Conservation (phyloP, 2,888 invertebrate species). For the Apotomis capreana region DNA sequence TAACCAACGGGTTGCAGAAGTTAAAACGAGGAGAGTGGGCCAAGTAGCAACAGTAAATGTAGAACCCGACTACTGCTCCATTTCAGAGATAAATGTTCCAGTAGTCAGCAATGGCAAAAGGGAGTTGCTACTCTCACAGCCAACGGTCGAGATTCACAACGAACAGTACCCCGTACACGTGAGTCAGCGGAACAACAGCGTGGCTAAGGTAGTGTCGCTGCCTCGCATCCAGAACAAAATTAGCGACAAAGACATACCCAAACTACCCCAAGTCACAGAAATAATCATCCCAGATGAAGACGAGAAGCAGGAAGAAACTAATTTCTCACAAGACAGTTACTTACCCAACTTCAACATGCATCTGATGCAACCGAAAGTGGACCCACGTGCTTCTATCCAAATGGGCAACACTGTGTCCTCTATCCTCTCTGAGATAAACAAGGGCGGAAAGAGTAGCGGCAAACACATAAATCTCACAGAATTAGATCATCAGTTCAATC, state of each 20-base stretch:
- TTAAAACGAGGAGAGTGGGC: constrained; percentile 79
- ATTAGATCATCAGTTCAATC: constrained; percentile 75
- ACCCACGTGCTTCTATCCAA: constrained; percentile 81
- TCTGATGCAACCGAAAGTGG: constrained; percentile 75
- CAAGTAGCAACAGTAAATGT: constrained; percentile 77
- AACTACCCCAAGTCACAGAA: constrained; percentile 89
- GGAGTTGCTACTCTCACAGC: constrained; percentile 81
- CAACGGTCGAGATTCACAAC: constrained; percentile 80
- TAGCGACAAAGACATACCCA: constrained; percentile 86
- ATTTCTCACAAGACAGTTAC: constrained; percentile 72
- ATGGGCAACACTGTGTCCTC: constrained; percentile 86
- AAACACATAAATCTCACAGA: constrained; percentile 78
- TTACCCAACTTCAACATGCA: constrained; percentile 72
- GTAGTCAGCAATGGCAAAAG: constrained; percentile 83
- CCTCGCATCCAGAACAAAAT: constrained; percentile 77
- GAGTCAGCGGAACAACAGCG: constrained; percentile 74
- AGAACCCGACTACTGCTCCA: constrained; percentile 90
- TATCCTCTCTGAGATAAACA: constrained; percentile 83
- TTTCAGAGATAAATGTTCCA: constrained; percentile 88
- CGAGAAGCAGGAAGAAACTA: constrained; percentile 73
- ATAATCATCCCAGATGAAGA: constrained; percentile 88
- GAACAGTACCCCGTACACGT: constrained; percentile 76
- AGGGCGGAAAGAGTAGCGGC: constrained; percentile 73
- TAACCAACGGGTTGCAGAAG: constrained; percentile 83
- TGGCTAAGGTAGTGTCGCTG: constrained; percentile 75